These are phyloP conservation scores for Temnothorax nylanderi DNA, from an alignment of 1,140 invertebrate species.

Conservation along the genomic window DNA sequence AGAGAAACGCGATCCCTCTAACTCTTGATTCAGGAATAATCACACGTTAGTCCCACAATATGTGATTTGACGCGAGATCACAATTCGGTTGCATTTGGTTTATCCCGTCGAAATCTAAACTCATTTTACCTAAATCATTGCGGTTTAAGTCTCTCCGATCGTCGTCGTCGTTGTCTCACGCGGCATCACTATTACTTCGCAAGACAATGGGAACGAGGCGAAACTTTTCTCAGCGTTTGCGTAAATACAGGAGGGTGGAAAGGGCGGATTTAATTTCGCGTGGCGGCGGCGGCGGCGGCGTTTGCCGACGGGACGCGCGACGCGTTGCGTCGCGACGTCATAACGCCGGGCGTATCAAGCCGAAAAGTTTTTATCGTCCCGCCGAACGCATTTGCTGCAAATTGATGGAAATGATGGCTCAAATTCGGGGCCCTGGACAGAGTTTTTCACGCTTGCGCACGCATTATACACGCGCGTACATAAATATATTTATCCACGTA, in stretches of 20 bases:
- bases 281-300: constrained; percentile 24
- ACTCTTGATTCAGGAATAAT: not conserved
- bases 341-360: constrained; percentile 54
- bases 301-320: constrained; percentile 25
- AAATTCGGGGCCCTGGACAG: constrained; percentile 58
- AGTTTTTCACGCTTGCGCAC: constrained; percentile 66
- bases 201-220: constrained; percentile 19
- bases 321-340: constrained; percentile 44
- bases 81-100: not conserved
- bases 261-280: constrained; percentile 41
- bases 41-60: too few relatives aligned
- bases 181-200: not conserved
- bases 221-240: constrained; percentile 40
- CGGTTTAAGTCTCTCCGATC: not conserved
- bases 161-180: not conserved
- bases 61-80: not conserved
- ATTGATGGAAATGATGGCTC: constrained; percentile 75
- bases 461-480: constrained; percentile 9
- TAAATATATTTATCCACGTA: not conserved
- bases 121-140: not conserved
- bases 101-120: not conserved
- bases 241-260: constrained; percentile 3
- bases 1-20: not conserved
- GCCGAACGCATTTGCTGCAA: constrained; percentile 66
- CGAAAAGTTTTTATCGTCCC: constrained; percentile 68